Evolutionary conservation across 1,140 invertebrate genomes (phyloP).

Genomic region (Bombus cullumanus): DNA sequence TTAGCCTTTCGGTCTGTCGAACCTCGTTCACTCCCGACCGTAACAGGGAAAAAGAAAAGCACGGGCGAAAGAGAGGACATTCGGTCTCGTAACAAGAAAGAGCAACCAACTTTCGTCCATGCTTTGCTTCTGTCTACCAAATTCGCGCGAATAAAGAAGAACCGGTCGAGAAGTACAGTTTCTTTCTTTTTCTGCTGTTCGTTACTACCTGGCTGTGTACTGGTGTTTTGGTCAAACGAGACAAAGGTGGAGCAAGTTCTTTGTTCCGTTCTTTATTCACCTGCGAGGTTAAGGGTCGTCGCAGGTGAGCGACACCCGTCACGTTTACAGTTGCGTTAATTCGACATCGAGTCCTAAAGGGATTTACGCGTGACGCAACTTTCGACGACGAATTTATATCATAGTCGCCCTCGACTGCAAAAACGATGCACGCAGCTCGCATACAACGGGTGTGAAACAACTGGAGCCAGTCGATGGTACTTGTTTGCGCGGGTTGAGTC

Average conservation of each 20-base stretch:
- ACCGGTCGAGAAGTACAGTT: background rate
- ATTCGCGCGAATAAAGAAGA: background rate
- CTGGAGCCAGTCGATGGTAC: background rate
- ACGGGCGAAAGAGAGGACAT: background rate
- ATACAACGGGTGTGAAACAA: too few relatives aligned
- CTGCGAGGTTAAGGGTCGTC: background rate
- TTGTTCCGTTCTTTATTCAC: background rate
- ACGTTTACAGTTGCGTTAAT: too few relatives aligned
- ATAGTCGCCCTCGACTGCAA: too few relatives aligned
- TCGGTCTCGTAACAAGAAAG: background rate
- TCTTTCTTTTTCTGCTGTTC: background rate
- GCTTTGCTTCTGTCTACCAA: background rate
- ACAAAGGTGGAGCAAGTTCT: background rate
- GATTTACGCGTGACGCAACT: background rate
- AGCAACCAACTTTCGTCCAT: too few relatives aligned
- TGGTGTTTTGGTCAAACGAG: too few relatives aligned
- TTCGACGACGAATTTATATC: background rate
- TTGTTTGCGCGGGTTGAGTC: background rate
- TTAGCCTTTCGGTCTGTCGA: conserved; percentile 33
- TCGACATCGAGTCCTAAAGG: too few relatives aligned
- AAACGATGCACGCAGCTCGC: too few relatives aligned
- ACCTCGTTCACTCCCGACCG: conserved; percentile 1
- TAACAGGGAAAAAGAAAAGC: background rate
- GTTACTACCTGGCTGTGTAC: too few relatives aligned
- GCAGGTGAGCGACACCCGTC: too few relatives aligned